These are phyloP conservation scores for Petromus typicus DNA, from an alignment of 2,113 vertebrate genomes.

Conservation along the genomic window DNA sequence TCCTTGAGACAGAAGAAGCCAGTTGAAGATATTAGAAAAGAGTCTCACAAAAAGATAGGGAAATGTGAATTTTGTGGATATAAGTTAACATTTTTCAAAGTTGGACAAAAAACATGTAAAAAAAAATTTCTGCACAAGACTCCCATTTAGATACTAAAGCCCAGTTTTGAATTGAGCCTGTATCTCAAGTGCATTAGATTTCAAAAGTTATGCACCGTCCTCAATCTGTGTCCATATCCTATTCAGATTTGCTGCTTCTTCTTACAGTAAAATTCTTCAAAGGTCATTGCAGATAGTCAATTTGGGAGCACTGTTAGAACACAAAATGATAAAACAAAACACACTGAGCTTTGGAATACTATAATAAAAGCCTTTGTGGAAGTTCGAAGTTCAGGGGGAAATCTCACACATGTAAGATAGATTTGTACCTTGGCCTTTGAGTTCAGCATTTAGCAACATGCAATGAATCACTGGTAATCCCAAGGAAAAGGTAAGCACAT, in stretches of 20 bases:
- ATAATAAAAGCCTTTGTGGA: conserved; percentile 58
- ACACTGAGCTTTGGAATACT: conserved; percentile 16
- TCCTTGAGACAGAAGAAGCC: neutral
- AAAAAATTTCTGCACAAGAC: neutral
- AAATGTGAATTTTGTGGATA: conserved; percentile 3
- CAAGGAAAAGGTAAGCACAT: conserved; percentile 39
- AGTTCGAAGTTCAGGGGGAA: conserved; percentile 73
- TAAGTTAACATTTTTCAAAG: conserved; percentile 25
- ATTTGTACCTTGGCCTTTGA: conserved; percentile 63
- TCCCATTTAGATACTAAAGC: neutral
- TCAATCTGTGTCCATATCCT: neutral
- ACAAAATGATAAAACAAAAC: conserved; percentile 46
- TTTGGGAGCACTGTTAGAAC: neutral
- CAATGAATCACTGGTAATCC: conserved; percentile 59
- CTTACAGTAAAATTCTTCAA: conserved; percentile 37
- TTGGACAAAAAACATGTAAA: neutral
- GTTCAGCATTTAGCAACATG: neutral
- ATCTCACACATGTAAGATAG: conserved; percentile 54
- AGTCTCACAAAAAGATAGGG: neutral
- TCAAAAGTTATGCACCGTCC: neutral
- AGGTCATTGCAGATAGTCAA: neutral
- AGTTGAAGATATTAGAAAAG: neutral
- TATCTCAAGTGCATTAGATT: neutral
- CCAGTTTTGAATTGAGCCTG: neutral
- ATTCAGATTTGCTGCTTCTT: neutral